Base-by-base conservation (phyloP, 2,797 vertebrate genomes). In the Myotis daubentonii region DNA sequence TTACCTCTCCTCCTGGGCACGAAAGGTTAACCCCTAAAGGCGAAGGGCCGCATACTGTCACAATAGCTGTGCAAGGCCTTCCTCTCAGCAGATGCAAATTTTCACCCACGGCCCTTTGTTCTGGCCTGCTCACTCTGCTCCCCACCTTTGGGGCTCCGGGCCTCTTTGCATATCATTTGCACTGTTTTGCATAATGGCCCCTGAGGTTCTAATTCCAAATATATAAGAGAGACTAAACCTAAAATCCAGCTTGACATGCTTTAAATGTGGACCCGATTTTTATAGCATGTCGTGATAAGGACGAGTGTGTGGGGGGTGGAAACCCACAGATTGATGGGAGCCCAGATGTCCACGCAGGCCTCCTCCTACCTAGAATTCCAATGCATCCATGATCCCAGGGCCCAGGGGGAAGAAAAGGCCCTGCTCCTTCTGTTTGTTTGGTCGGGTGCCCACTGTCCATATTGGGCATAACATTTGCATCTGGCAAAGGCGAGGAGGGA, bases 131-230 rank as follows among this genome's bases (percentile, higher is more conserved):
- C 22, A 36, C n/a, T 28, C 88, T 66, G 89, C 81, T 79, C 84
- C 89, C 79, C 70, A 79, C 93, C 95, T 94, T 95, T 83, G 93
- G 91, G 89, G 91, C 70, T 70, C 55, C 23, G 5, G 15, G 33
- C 53, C 28, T 94, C 84, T 91, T 82, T 93, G 93, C 89, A 97
- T 97, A 47, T 53, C 38, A 93, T 97, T 96, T 97, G 89, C 93
- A 97, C 91, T 0, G 4, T 93, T 97, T 96, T 97, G 36, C 90
- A 97, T 97, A 97, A 97, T 83, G 12, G n/a, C 6, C 70, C 75
- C 81, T 76, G 53, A 71, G 78, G 49, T 91, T 92, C 80, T 80
- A 85, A 96, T 93, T 95, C 87, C 74, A 95, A 95, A 92, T 87
- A 94, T 62, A 53, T 80, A 82, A 78, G 86, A 85, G 86, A 95